Conservation (phyloP, 2,888 invertebrate species). For the Hemistola chrysoprasaria region DNA sequence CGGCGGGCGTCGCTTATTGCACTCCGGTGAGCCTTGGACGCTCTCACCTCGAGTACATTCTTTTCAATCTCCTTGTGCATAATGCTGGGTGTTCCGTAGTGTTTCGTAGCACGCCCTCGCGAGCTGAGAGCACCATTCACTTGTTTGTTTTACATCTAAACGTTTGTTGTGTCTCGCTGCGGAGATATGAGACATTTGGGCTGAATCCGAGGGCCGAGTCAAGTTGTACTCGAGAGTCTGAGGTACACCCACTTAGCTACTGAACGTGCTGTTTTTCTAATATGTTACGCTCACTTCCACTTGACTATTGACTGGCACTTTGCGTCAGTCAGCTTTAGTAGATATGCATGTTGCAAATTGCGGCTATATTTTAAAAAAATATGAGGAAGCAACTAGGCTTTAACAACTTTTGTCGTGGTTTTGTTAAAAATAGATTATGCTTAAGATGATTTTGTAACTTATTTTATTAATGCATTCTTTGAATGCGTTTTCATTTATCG, state of each 20-base stretch:
- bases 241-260: conserved; percentile 62
- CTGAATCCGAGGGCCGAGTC: conserved; percentile 51
- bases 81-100: conserved; percentile 69
- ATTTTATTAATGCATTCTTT: too few species aligned
- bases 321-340: conserved; percentile 5
- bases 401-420: too few species aligned
- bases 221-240: conserved; percentile 49
- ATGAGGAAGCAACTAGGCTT: too few species aligned
- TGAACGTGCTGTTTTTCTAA: conserved; percentile 50
- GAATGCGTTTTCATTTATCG: too few species aligned
- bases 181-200: conserved; percentile 62
- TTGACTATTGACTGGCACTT: conserved; percentile 5
- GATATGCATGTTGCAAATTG: too few species aligned
- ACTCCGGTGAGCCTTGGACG: conserved; percentile 70
- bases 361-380: too few species aligned
- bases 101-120: conserved; percentile 71
- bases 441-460: too few species aligned
- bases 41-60: conserved; percentile 74
- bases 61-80: conserved; percentile 77
- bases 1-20: conserved; percentile 75
- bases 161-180: conserved; percentile 56
- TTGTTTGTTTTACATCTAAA: conserved; percentile 75
- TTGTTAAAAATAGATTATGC: too few species aligned
- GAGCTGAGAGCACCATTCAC: conserved; percentile 62
- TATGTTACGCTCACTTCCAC: conserved; percentile 16